Evolutionary conservation across 1,140 invertebrate species (phyloP), one percentile per base, ranked within the genome.

Genomic region (Radopholus similis): DNA sequence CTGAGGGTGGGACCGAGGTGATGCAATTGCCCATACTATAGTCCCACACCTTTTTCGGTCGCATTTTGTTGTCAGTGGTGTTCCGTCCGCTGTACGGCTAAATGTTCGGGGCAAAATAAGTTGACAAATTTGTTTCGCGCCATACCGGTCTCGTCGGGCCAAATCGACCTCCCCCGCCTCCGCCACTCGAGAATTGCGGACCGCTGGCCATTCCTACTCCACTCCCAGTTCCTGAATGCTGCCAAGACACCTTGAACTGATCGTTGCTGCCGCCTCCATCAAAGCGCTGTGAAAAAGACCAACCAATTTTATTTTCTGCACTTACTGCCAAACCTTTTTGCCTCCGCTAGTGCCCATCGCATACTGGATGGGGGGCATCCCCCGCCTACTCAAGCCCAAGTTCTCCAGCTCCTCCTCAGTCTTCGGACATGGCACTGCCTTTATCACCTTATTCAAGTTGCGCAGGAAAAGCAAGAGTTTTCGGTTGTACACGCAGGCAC

Each of bases 381-480:
- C 66, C 11, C 40, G 44, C 23, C 42, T 15, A 18, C 54, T 42
- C 18, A 68, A 28, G 3, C 66, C 66, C 23, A 68, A 53, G 23
- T 64, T 59, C 32, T 54, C 49, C 13, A 68, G 49, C 8, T 68
- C 66, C 9, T 51, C 23, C 28, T 68, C 66, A 21, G 66, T n/a
- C 30, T 44, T 70, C n/a, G 66, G 66, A 32, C 66, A 68, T 6
- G 49, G 42, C 3, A 68, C 64, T 26, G 35, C 15, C 38, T 55
- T 51, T 34, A 68, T 66, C 30, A 68, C 66, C 42, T 32, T 2
- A 9, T 37, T 35, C 23, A 68, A 11, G 30, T 69, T 68, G 2
- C 66, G 64, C n/a, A 68, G 18, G 9, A 68, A 32, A 15, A 23
- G 32, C 4, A 68, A 59, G 23, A 68, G 64, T 8, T 44, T 26